Base-by-base conservation (phyloP, 2,797 vertebrate species). In the Chiroxiphia lanceolata region DNA sequence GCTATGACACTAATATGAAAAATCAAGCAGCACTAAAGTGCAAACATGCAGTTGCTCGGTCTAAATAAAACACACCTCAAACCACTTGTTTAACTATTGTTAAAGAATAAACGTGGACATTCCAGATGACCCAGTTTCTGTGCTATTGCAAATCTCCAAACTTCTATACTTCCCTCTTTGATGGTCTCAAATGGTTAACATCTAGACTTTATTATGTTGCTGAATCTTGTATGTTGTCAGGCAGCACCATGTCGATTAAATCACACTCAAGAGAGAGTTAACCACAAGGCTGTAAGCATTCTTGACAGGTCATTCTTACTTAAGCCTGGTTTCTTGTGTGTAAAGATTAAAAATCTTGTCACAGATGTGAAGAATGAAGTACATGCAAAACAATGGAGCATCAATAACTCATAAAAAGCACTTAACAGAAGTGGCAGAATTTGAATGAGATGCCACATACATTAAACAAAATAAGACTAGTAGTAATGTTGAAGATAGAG, bases 311-410 rank as follows among this genome's bases (percentile, higher is more conserved):
- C 96, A 90, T 96, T 97, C 90, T 96, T 93, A 86, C 93, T 84
- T 64, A 26, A 94, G 83, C 87, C 93, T 96, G 67, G 78, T 89
- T 96, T 95, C 88, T 97, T 93, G 84, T 93, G 75, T 89, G 83
- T 81, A 90, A 96, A 96, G 96, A 97, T 96, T 91, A 96, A 97
- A 97, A 97, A 95, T 94, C 96, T 95, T 97, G 93, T 97, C 96
- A 96, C 71, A 94, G 95, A 94, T 63, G 72, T 95, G 90, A 96
- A 93, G 95, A 95, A 96, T 93, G 89, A 96, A 97, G 84, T 81
- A 67, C 77, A 50, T 23, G 38, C 85, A 87, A 94, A 97, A 96
- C 81, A 94, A 83, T 76, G 9, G 65, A 95, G 67, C 94, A 85
- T 91, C 88, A 89, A 78, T 95, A 95, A 91, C 87, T 96, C 95